phyloP scores from a whole-genome alignment of 2,888 invertebrate species.

The Acanthosoma haemorrhoidale region DNA sequence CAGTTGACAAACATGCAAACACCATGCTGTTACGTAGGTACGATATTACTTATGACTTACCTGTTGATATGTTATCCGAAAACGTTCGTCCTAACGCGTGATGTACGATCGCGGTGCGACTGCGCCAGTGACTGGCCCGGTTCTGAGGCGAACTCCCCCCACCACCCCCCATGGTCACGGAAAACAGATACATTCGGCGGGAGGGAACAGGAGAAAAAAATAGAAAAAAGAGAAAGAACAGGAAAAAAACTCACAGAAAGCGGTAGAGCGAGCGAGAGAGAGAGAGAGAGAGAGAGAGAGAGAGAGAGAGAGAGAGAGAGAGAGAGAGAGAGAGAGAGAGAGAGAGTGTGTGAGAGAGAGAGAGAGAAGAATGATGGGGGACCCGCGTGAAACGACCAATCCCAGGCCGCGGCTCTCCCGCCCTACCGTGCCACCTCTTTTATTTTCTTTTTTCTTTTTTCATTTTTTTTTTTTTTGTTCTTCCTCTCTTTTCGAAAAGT shows the following conservation, averaged over 20 bases:
- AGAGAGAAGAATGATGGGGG: conserved; percentile 28
- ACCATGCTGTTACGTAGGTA: no score
- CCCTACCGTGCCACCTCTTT: conserved; percentile 12
- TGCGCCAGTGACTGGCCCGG: background rate
- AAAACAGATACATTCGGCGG: conserved; percentile 17
- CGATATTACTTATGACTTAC: conserved; percentile 6
- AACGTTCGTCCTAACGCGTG: background rate
- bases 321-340: conserved; percentile 37
- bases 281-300: conserved; percentile 36
- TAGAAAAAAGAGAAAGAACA: conserved; percentile 33
- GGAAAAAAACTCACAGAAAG: conserved; percentile 34
- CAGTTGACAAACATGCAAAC: no score
- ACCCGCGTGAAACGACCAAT: conserved; percentile 31
- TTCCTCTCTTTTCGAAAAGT: background rate
- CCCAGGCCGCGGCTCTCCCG: conserved; percentile 18
- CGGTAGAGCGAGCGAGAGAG: conserved; percentile 38
- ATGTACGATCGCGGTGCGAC: background rate
- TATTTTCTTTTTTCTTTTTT: background rate
- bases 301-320: conserved; percentile 20
- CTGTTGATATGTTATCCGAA: conserved; percentile 20
- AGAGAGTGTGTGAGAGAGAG: conserved; percentile 38
- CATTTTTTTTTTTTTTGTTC: background rate
- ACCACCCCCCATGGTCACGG: background rate
- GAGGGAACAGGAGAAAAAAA: conserved; percentile 33
- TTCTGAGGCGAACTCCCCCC: background rate